Conservation (phyloP, 2,113 vertebrate species). For the Pimephales promelas region DNA sequence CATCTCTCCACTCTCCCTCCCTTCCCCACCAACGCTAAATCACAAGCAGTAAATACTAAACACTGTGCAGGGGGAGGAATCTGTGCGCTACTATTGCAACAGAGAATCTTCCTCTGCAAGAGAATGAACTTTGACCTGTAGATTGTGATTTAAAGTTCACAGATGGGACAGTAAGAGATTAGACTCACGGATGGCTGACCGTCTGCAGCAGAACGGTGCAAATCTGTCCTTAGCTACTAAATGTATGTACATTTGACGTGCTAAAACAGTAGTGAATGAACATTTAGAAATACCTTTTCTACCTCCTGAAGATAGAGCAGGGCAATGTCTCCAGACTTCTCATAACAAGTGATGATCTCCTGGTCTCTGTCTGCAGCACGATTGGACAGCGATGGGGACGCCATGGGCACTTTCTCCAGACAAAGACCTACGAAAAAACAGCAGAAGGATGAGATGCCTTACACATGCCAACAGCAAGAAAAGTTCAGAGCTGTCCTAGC, state of each 20-base stretch:
- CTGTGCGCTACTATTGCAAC: background rate
- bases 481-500: background rate
- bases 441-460: conserved; percentile 1
- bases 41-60: conserved; percentile 35
- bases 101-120: background rate
- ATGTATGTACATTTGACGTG: background rate
- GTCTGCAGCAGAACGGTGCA: background rate
- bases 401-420: conserved; percentile 88
- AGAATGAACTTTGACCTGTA: conserved; percentile 10
- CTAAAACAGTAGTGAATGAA: too few species aligned
- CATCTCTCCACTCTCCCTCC: background rate
- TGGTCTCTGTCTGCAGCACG: conserved; percentile 82
- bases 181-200: background rate
- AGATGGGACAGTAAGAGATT: conserved; percentile 6
- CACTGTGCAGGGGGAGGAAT: background rate
- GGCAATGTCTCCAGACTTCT: conserved; percentile 97
- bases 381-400: conserved; percentile 82
- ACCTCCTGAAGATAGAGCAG: conserved; percentile 96
- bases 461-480: conserved; percentile 10
- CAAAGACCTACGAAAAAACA: conserved; percentile 82
- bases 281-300: conserved; percentile 83
- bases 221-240: background rate
- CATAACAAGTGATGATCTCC: conserved; percentile 94
- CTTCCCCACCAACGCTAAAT: background rate
- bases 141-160: conserved; percentile 29